These are phyloP conservation scores for Himalopsyche phryganea DNA, from an alignment of 1,140 invertebrate species.

Conservation along the genomic window DNA sequence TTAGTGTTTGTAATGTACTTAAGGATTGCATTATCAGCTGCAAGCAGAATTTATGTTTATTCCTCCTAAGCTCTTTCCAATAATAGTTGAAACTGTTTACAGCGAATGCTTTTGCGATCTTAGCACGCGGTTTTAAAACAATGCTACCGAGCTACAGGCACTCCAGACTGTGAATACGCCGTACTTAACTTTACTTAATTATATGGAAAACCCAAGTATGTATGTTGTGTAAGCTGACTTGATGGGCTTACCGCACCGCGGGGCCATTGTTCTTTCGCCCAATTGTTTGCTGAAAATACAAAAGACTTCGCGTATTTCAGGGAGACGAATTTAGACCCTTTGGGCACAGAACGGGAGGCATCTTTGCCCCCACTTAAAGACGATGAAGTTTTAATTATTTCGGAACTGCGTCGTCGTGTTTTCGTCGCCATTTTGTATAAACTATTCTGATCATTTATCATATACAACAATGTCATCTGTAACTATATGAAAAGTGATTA, in stretches of 20 bases:
- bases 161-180: slow-evolving; percentile 15
- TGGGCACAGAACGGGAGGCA: slow-evolving; percentile 2
- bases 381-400: slow-evolving; percentile 18
- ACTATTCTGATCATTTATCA: not conserved
- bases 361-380: not conserved
- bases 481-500: not conserved
- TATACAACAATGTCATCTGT: too few relatives aligned
- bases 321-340: slow-evolving; percentile 10
- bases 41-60: not conserved
- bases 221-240: slow-evolving; percentile 25
- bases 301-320: slow-evolving; percentile 10
- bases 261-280: slow-evolving; percentile 26
- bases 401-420: slow-evolving; percentile 6
- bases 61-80: not conserved
- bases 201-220: slow-evolving; percentile 28
- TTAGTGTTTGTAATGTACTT: not conserved
- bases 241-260: slow-evolving; percentile 16
- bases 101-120: slow-evolving; percentile 17
- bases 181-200: slow-evolving; percentile 30
- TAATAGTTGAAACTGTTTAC: not conserved
- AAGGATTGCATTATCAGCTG: not conserved
- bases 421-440: not conserved
- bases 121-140: slow-evolving; percentile 11
- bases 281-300: slow-evolving; percentile 26
- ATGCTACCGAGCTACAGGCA: slow-evolving; percentile 15